Base-by-base conservation (phyloP, 2,888 invertebrate genomes). In the Epirrhoe alternata region DNA sequence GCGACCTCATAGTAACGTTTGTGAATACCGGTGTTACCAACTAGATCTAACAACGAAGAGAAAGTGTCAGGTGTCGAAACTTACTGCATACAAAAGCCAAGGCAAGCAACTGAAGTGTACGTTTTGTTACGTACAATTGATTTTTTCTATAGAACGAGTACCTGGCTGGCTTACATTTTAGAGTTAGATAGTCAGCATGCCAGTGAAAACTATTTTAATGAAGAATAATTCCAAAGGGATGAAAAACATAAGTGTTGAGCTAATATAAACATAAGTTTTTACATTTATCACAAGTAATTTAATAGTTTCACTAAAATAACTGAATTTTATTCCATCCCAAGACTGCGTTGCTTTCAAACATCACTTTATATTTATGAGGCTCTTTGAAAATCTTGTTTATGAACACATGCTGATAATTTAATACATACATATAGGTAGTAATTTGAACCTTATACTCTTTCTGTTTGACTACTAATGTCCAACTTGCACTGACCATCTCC, bases 51-150 rank as follows among this genome's bases (percentile, higher is more conserved):
- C 73, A 69, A 69, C 70, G 69, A 62, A 83, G 88, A 86, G 89
- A 89, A 88, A 88, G 88, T 86, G 81, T 79, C 78, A 78, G 75
- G 77, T 83, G 82, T 82, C 78, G 83, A 84, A 85, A 84, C 75
- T 76, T 77, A 76, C 78, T 33, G 52, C 50, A 76, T 76, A 74
- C 74, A 74, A 79, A 79, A 74, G 73, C 80, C 80, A 82, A 84
- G 79, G 83, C 78, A 75, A 82, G 77, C 79, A 73, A 81, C 78
- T 79, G 77, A 73, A 75, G 75, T 76, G 70, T 66, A 76, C 77
- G 83, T 82, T 84, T 85, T 86, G 84, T 87, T 80, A 82, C 82
- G 77, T 80, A 69, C 84, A 82, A 84, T 84, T 82, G 80, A 83
- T 83, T 84, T 86, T 77, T 78, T 62, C 42, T 38, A 56, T 65